phyloP scores from a whole-genome alignment of 2,888 invertebrate species.

The Limenitis camilla region DNA sequence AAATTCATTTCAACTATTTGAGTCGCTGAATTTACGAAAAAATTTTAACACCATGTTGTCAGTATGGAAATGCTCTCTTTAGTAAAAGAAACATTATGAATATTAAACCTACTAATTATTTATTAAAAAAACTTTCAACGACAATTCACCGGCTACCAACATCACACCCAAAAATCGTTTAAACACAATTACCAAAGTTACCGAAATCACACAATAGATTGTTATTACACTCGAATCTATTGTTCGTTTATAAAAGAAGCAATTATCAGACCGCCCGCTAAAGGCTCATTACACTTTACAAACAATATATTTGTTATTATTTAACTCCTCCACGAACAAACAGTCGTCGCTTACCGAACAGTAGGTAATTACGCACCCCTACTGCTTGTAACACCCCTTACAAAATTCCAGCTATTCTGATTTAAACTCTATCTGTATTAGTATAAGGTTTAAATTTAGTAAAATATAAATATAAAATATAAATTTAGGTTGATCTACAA shows the following conservation, averaged over 20 bases:
- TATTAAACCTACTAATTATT: not conserved
- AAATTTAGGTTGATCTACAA: slow-evolving; percentile 38
- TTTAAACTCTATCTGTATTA: slow-evolving; percentile 26
- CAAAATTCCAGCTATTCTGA: slow-evolving; percentile 10
- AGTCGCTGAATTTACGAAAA: too few relatives aligned
- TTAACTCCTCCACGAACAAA: slow-evolving; percentile 47
- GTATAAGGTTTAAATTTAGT: slow-evolving; percentile 18
- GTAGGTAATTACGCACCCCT: slow-evolving; percentile 58
- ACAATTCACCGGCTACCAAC: not conserved
- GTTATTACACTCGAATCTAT: slow-evolving; percentile 23
- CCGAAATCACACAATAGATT: slow-evolving; percentile 16
- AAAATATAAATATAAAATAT: slow-evolving; percentile 24
- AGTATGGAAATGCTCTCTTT: too few relatives aligned
- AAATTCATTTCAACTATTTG: too few relatives aligned
- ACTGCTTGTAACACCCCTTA: slow-evolving; percentile 43
- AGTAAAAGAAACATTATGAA: not conserved
- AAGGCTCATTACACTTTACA: slow-evolving; percentile 43
- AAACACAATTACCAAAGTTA: slow-evolving; percentile 12
- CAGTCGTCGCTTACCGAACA: slow-evolving; percentile 49
- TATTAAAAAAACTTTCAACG: not conserved
- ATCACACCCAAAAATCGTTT: slow-evolving; percentile 13
- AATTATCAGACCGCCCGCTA: slow-evolving; percentile 48
- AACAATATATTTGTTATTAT: slow-evolving; percentile 64
- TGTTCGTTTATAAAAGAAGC: slow-evolving; percentile 29
- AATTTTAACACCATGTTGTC: too few relatives aligned